Evolutionary conservation across 1,140 invertebrate species (phyloP), one percentile per base, ranked within the genome.

Genomic region (Mya arenaria): DNA sequence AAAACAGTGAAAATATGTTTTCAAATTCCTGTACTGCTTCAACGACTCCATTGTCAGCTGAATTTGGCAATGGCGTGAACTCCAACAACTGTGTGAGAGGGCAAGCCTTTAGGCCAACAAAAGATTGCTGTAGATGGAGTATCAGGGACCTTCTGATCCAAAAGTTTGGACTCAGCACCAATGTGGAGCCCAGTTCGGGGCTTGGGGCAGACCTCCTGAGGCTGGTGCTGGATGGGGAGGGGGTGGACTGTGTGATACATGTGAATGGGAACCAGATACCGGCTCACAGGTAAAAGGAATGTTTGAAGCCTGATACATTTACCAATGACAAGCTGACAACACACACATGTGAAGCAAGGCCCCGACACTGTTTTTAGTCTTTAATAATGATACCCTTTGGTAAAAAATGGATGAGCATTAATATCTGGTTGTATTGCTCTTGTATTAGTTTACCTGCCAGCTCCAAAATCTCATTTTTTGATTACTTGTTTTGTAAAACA

Each of bases 181-280:
- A 34, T 13, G 25, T 65, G 13, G 94, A 94, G 65, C 92, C 94
- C 0, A 95, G 94, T 72, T 95, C 95, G 36, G 94, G 95, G 52
- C 91, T 98, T 0, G 97, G 97, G 0, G 96, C 97, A 90, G 97
- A 98, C 93, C 92, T 98, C 19, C 92, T 98, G 10, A 94, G 96
- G 74, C 97, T 97, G 96, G 98, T 97, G 90, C 92, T 97, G 62
- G 96, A 97, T 89, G 97, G 97, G 93, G 96, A 97, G 55, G 96
- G 96, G 87, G 95, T 96, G 25, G 97, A 98, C 92, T 96, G 97
- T 66, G 87, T 86, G 19, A 84, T 92, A 28, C 95, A 96, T 88
- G 96, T 97, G 17, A 95, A 95, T 30, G 96, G 96, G 1, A 94
- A 95, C 8, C 94, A 95, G 75, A 96, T 98, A 52, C 95, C 95